These are phyloP conservation scores for Brachycybe producta DNA, from an alignment of 2,888 invertebrate species.

Conservation along the genomic window DNA sequence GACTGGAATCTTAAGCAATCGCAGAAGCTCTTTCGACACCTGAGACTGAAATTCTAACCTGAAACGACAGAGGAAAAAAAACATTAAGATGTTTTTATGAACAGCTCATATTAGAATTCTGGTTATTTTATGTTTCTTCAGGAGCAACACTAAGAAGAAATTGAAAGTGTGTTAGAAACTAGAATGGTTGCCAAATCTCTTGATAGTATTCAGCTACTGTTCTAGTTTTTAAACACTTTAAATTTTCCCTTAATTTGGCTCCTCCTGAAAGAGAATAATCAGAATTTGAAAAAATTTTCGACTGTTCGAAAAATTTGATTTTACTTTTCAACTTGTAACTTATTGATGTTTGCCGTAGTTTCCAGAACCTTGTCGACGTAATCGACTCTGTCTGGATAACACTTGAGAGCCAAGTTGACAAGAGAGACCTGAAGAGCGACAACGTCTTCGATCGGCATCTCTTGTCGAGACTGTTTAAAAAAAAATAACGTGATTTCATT, in stretches of 20 bases:
- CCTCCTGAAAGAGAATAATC: too few species aligned
- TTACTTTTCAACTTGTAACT: slow-evolving; percentile 69
- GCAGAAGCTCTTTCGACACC: slow-evolving; percentile 84
- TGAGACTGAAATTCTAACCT: slow-evolving; percentile 63
- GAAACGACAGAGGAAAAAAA: slow-evolving; percentile 19
- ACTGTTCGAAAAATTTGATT: not conserved
- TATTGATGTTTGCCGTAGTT: slow-evolving; percentile 75
- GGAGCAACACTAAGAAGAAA: slow-evolving; percentile 7
- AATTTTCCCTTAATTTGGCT: too few species aligned
- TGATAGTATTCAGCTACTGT: too few species aligned
- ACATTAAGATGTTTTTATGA: too few species aligned
- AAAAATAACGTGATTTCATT: slow-evolving; percentile 15
- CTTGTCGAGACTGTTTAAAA: slow-evolving; percentile 60
- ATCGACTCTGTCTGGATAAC: slow-evolving; percentile 85
- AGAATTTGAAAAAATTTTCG: not conserved
- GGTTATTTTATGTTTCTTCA: too few species aligned
- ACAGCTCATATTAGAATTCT: too few species aligned
- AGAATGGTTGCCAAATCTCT: not conserved
- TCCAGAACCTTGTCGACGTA: slow-evolving; percentile 91
- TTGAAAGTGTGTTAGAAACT: not conserved
- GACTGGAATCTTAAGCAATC: slow-evolving; percentile 83
- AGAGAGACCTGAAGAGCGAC: slow-evolving; percentile 88
- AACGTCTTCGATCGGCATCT: slow-evolving; percentile 92
- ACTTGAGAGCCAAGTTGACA: slow-evolving; percentile 86
- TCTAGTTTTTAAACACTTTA: too few species aligned